Base-by-base conservation (phyloP, 2,797 vertebrate species). In the Sebastolobus altivelis region DNA sequence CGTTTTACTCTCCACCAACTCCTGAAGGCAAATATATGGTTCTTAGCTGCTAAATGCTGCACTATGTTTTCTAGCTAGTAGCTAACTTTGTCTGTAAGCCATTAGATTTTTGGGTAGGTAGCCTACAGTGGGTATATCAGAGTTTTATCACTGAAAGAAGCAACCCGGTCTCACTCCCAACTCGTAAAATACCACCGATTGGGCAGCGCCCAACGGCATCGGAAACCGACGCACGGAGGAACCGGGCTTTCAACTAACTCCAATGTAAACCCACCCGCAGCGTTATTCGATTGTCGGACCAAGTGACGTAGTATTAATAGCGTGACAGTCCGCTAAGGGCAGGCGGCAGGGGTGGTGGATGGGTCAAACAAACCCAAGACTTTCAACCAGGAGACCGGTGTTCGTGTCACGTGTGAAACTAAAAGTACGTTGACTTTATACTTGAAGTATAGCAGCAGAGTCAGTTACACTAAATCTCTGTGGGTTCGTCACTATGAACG, bases 281-380 rank as follows among this genome's bases (percentile, higher is more conserved):
- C 14, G 14, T 38, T 38, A 38, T 38, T 38, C 11, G 12, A 46
- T 14, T 0, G 6, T 49, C 0, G 43, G 43, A 46, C 16, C 43
- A 46, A 46, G 16, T 46, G 43, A 46, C 18, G 43, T 46, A 46
- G 43, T 16, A 46, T 4, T 46, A 49, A 9, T 4, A 20, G 46
- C 18, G 18, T 49, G 46, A 0, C 7, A 20, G 0, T 49, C 46
- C 18, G 18, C 46, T 49, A 49, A 49, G 18, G 46, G 3, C 0
- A 7, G 46, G 18, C 0, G 0, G 18, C 7, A 49, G 0, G 18
- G 46, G 8, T 20, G 46, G 16, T 49, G 18, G 46, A 49, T 49
- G 46, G 20, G 0, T 49, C 18, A 0, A 49, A 49, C 46, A 20
- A 49, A 20, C 46, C 18, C 46, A 20, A 49, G 46, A 49, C 46